Evolutionary conservation across 1,140 invertebrate species (phyloP).

Genomic region (Cardiocondyla obscurior): DNA sequence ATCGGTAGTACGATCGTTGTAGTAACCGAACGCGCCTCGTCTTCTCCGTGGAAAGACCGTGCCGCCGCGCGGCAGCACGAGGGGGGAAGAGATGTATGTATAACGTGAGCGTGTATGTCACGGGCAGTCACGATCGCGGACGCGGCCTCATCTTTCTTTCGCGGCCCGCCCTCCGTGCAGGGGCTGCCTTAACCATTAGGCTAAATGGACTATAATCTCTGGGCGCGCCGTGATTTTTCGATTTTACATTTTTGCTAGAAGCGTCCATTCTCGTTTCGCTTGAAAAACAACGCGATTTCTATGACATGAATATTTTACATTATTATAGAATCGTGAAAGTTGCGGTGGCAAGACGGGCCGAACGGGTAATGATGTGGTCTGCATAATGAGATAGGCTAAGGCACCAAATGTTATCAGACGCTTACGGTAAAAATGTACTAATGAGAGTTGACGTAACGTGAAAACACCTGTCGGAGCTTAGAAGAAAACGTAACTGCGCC

Average conservation of each 20-base stretch:
- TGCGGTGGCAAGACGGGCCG: neutral
- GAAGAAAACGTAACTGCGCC: neutral
- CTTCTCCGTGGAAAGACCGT: constrained; percentile 39
- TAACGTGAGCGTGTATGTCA: constrained; percentile 73
- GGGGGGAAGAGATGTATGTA: constrained; percentile 64
- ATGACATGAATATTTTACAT: constrained; percentile 13
- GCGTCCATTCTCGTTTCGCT: neutral
- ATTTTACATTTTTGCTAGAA: constrained; percentile 14
- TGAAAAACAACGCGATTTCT: constrained; percentile 5
- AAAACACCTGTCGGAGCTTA: neutral
- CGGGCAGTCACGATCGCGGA: constrained; percentile 70
- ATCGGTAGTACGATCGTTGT: constrained; percentile 60
- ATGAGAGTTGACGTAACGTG: neutral
- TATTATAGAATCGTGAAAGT: constrained; percentile 22
- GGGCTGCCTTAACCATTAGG: constrained; percentile 52
- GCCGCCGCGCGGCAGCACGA: constrained; percentile 21
- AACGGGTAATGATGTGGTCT: neutral
- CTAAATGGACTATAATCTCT: constrained; percentile 49
- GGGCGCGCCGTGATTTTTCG: constrained; percentile 49
- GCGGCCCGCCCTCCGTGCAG: constrained; percentile 42
- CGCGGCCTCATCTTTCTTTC: constrained; percentile 69
- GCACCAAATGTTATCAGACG: neutral
- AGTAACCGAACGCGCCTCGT: constrained; percentile 65
- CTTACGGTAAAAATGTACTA: neutral
- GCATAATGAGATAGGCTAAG: neutral